Evolutionary conservation across 2,113 vertebrate species (phyloP).

Genomic region (Hiodon alosoides): DNA sequence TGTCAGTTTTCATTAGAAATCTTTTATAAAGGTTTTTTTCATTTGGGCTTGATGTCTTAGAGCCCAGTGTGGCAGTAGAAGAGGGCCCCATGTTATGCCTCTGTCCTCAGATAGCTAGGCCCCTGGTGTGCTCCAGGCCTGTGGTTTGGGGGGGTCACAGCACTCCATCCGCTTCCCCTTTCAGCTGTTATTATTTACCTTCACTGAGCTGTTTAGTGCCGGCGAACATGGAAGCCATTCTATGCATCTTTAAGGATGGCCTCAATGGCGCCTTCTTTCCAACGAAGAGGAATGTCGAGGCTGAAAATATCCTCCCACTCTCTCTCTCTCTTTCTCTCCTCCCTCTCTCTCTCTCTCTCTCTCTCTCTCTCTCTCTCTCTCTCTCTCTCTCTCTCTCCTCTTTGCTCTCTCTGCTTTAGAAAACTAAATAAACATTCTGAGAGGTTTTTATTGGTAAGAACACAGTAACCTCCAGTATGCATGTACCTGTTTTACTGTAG

Average conservation of each 20-base stretch:
- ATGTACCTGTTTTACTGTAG: slow-evolving; percentile 29
- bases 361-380: slow-evolving; percentile 18
- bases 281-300: slow-evolving; percentile 41
- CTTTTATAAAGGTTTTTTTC: not conserved
- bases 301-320: slow-evolving; percentile 32
- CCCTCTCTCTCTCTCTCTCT: slow-evolving; percentile 12
- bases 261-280: slow-evolving; percentile 38
- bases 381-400: slow-evolving; percentile 31
- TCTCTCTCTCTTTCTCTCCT: slow-evolving; percentile 7
- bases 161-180: slow-evolving; percentile 16
- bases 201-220: slow-evolving; percentile 13
- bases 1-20: no score
- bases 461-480: slow-evolving; percentile 40
- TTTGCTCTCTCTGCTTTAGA: slow-evolving; percentile 35
- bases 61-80: not conserved
- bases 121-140: slow-evolving; percentile 1
- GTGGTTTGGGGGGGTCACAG: slow-evolving; percentile 2
- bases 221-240: slow-evolving; percentile 15
- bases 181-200: slow-evolving; percentile 26
- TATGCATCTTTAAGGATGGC: slow-evolving; percentile 19
- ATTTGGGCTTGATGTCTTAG: not conserved
- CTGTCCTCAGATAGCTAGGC: not conserved
- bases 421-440: slow-evolving; percentile 62
- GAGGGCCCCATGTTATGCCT: not conserved
- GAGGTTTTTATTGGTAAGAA: slow-evolving; percentile 47